Evolutionary conservation across 1,140 invertebrate species (phyloP).

Genomic region (Drosophila ananassae): DNA sequence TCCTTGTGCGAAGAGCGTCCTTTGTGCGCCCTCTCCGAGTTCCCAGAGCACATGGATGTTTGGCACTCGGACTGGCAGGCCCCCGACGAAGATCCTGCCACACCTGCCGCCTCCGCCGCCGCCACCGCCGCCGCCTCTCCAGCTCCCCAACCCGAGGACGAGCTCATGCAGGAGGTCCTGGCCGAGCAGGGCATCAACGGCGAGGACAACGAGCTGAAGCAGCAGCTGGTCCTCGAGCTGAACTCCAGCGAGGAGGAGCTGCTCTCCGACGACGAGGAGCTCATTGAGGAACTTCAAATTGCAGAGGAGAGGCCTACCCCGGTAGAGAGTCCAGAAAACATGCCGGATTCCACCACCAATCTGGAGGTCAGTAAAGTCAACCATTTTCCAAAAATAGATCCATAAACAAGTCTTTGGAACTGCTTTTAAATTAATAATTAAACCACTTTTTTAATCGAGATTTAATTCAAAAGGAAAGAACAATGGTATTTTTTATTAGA

Average conservation of each 20-base stretch:
- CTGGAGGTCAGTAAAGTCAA: constrained; percentile 31
- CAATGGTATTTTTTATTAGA: background rate
- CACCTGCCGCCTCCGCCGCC: background rate
- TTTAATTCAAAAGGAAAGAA: background rate
- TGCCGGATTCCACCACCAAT: background rate
- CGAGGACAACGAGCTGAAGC: constrained; percentile 66
- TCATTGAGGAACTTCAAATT: background rate
- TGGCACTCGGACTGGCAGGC: constrained; percentile 72
- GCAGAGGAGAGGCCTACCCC: background rate
- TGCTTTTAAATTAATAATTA: background rate
- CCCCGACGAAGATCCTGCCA: background rate
- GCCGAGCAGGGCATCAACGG: constrained; percentile 56
- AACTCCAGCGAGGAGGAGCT: constrained; percentile 46
- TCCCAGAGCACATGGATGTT: constrained; percentile 71
- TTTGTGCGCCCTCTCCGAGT: constrained; percentile 67
- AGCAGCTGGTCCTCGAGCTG: constrained; percentile 61
- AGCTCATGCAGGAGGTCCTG: constrained; percentile 71
- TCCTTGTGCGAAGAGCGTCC: constrained; percentile 71
- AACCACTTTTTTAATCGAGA: background rate
- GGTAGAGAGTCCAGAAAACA: background rate
- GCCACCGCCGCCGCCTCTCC: background rate
- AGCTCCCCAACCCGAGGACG: constrained; percentile 47
- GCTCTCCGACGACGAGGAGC: background rate
- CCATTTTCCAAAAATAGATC: background rate
- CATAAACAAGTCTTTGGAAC: background rate